Percentiles rank a stretch among this genome's conserved stretches.
phyloP scores from a whole-genome alignment of 2,113 vertebrate species.

The Solea senegalensis region DNA sequence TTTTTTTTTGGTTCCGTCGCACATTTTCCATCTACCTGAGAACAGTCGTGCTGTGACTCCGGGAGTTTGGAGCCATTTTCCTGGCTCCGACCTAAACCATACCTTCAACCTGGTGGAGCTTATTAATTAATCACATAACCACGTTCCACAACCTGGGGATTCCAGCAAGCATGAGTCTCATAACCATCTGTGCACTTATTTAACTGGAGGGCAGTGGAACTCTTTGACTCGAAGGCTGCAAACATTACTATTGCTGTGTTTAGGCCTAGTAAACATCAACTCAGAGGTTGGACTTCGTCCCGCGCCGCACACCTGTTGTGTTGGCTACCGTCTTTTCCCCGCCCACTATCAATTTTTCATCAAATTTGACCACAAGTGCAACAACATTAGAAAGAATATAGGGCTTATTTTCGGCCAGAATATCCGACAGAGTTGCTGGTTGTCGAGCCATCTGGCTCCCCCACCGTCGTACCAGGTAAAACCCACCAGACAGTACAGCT shows the following conservation, averaged over 20 bases:
- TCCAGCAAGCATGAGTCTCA: conserved; percentile 50
- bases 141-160: conserved; percentile 73
- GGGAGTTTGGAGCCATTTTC: conserved; percentile 50
- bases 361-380: background rate
- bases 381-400: background rate
- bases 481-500: background rate
- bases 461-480: background rate
- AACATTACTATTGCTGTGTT: conserved; percentile 12
- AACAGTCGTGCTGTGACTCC: conserved; percentile 57
- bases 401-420: background rate
- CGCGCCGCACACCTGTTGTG: too few relatives aligned
- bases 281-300: background rate
- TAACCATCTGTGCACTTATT: conserved; percentile 57
- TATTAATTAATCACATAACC: conserved; percentile 76
- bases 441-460: background rate
- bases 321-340: background rate
- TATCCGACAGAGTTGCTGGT: background rate
- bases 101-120: conserved; percentile 65
- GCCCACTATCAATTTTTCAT: background rate
- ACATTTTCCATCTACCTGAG: conserved; percentile 50
- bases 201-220: conserved; percentile 34
- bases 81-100: conserved; percentile 51
- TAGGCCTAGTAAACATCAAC: background rate
- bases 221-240: conserved; percentile 20
- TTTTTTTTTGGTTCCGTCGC: conserved; percentile 13